Evolutionary conservation across 64 coral and sea anemone genomes (phyloP), one percentile per base, ranked within the genome.

Genomic region (Trachythela sp.): DNA sequence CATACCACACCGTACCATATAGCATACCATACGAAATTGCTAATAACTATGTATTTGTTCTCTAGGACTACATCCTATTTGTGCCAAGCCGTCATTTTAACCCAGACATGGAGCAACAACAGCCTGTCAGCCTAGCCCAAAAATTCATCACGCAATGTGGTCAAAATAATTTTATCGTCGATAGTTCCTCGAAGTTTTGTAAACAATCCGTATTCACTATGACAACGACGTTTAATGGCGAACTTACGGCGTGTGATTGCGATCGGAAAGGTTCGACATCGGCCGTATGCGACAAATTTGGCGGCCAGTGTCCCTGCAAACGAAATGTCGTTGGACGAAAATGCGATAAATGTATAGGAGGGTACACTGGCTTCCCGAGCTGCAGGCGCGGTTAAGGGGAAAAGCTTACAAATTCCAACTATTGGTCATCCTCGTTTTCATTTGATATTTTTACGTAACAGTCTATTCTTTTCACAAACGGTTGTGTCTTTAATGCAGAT

Each of bases 321-420:
- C 76, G 40, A n/a, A 95, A 99, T 70, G 91, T 99, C 52, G 91
- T 99, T 89, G 96, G 96, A 88, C 93, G 93, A 70, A 89, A 89
- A 17, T 99, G 96, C 72, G 87, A 93, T 85, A 91, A 59, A 54
- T 99, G 96, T 91, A 95, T 87, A 93, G 84, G 80, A 6, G 94
- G 96, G 48, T 99, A 94, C 38, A 89, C 13, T 36, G 92, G 94
- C 77, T 94, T 99, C 54, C 96, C 96, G 70, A 22, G 29, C 49
- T 87, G 48, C 85, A 48, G 59, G 59, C 59, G 59, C 59, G 15
- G 30, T 31, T 68, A 68, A 31, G 59, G 30, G 9, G 51, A 10
- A 18, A 54, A 68, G 2, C 5, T 68, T 11, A 11, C 42, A 45
- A 45, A 45, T n/a, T n/a, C n/a, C 42, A 45, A 45, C 42, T 45